A percentile compares a stretch with the other conserved stretches of the same genome.
Evolutionary conservation across 1,140 invertebrate species (phyloP).

Genomic region (Akabosia matsudoensis): DNA sequence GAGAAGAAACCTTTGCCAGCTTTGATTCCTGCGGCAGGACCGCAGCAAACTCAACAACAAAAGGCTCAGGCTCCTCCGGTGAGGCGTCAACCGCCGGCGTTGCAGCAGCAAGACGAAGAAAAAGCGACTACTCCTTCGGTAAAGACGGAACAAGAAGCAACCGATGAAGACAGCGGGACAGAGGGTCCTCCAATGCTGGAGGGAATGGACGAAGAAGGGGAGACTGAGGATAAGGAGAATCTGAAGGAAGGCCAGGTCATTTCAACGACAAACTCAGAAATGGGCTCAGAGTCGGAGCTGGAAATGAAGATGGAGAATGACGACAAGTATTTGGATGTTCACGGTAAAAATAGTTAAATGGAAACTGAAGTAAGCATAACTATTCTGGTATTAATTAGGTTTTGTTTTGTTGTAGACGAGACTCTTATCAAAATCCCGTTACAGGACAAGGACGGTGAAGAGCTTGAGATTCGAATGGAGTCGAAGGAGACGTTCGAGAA

Average conservation of each 20-base stretch:
- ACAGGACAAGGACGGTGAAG: not conserved
- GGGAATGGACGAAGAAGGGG: not conserved
- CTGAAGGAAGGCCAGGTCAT: conserved; percentile 42
- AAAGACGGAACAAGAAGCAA: not conserved
- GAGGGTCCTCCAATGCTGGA: not conserved
- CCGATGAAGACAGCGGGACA: not conserved
- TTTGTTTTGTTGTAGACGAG: not conserved
- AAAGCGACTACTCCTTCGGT: not conserved
- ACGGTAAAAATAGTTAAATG: conserved; percentile 43
- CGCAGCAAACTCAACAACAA: not conserved
- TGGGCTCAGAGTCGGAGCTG: conserved; percentile 50
- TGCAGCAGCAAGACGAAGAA: not conserved
- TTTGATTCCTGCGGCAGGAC: not conserved
- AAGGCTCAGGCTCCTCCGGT: not conserved
- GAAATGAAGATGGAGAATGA: conserved; percentile 51
- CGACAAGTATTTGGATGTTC: conserved; percentile 48
- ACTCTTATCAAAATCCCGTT: not conserved
- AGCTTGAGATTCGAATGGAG: not conserved
- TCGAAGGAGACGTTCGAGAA: not conserved
- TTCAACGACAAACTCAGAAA: conserved; percentile 49
- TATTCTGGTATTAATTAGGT: not conserved
- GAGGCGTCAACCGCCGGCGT: not conserved
- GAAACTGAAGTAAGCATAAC: not conserved
- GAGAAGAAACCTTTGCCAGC: not conserved
- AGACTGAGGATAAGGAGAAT: conserved; percentile 32